Evolutionary conservation across 2,888 invertebrate genomes (phyloP), one percentile per base, ranked within the genome.

Genomic region (Cephus sareptanus): DNA sequence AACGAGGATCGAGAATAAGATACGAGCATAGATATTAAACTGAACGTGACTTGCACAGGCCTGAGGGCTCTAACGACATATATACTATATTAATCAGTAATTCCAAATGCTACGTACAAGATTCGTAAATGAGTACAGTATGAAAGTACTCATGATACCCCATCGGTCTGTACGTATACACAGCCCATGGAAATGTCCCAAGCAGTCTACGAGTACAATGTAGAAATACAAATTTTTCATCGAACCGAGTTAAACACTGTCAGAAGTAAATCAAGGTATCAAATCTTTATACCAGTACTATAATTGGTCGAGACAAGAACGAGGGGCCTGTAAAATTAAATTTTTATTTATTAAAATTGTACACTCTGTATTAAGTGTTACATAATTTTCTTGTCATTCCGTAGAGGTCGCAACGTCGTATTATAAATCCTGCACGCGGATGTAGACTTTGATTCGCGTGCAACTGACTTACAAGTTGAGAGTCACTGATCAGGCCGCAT

Each of bases 401-500:
- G 15, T 9, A 56, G 0, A 23, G 23, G 23, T 23, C 15, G 40
- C 15, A 40, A 15, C 40, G 15, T 15, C 6, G 15, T 1, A 6
- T 56, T 56, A 9, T 0, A 15, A 15, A 56, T 82, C 82, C 82
- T 75, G 75, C 75, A 74, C 73, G 81, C 82, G 82, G 79, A 82
- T 83, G 82, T 69, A 74, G 69, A 74, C 79, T 35, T 34, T 35
- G 13, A 74, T 74, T 75, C 68, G 40, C 31, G 30, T 12, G n/a
- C 34, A 33, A 68, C 23, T 40, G 75, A n/a, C 31, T 31, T 56
- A 6, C 40, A 40, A 23, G 40, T 71, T 88, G 88, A 88, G 88
- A 80, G 81, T 78, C 88, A 83, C 88, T 88, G 88, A 71, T 76
- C 80, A 79, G 82, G 82, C 85, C 83, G 85, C 87, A 85, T 87